Evolutionary conservation across 2,797 vertebrate genomes (phyloP).

Genomic region (Bovichtus variegatus): DNA sequence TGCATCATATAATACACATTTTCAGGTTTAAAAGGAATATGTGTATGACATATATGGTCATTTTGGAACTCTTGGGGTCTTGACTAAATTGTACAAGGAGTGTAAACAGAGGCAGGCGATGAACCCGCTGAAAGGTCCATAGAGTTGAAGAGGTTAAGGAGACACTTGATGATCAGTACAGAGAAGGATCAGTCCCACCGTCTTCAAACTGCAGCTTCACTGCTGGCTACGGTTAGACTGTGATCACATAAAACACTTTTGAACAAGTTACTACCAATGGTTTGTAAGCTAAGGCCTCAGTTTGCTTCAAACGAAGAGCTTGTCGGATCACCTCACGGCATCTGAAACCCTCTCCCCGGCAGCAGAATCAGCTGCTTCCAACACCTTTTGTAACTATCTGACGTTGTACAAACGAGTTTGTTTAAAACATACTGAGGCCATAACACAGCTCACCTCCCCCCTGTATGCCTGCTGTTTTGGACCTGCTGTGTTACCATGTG

Average conservation of each 20-base stretch:
- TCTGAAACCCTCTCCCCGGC: not conserved
- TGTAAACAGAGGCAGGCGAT: constrained; percentile 56
- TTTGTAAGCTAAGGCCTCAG: constrained; percentile 47
- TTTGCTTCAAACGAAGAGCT: constrained; percentile 48
- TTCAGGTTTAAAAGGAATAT: constrained; percentile 47
- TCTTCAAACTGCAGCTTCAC: constrained; percentile 11
- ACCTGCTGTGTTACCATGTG: constrained; percentile 2
- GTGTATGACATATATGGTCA: constrained; percentile 28
- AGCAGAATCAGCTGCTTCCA: constrained; percentile 12
- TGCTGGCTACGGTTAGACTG: constrained; percentile 25
- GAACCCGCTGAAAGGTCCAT: constrained; percentile 41
- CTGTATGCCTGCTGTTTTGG: not conserved
- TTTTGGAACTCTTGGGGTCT: constrained; percentile 31
- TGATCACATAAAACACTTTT: constrained; percentile 42
- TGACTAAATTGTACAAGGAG: constrained; percentile 38
- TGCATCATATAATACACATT: constrained; percentile 49
- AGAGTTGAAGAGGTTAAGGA: constrained; percentile 34
- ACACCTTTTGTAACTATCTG: not conserved
- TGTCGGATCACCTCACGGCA: not conserved
- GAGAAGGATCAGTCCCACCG: constrained; percentile 22
- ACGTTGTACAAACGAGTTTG: constrained; percentile 13
- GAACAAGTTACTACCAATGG: constrained; percentile 29
- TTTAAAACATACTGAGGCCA: constrained; percentile 32
- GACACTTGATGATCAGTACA: constrained; percentile 42
- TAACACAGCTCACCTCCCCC: not conserved